Evolutionary conservation across 2,888 invertebrate species (phyloP), one percentile per base, ranked within the genome.

Genomic region (Cheilosia scutellata): DNA sequence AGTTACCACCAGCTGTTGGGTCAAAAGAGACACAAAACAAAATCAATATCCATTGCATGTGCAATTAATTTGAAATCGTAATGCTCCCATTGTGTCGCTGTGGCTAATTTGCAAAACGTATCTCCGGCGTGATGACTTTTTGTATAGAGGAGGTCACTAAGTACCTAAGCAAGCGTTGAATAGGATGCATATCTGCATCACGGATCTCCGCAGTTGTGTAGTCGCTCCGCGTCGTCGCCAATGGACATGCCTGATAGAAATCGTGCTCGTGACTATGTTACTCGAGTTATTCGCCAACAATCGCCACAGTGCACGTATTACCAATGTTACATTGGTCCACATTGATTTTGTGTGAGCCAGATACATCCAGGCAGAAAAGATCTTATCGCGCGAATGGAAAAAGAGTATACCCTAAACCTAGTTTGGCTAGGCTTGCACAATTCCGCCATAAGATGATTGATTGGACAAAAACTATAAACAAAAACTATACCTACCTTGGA

Each of bases 51-150:
- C n/a, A 68, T 60, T 58, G 66, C 27, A 68, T 65, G 44, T 7
- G 74, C 57, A 68, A 78, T 83, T 78, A 83, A 79, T 83, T 78
- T 51, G 13, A 78, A 47, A 57, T 79, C 51, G 66, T 68, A 63
- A 74, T 70, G 79, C 83, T 70, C 44, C 72, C 57, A 74, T 83
- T 83, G 79, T 83, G 68, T 74, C 79, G 72, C 74, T 57, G 57
- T 79, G 58, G 72, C 78, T 83, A 78, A 72, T 83, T 83, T 83
- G 79, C 62, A 74, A 65, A 33, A n/a, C 42, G 11, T 37, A 33
- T 71, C 37, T 65, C 33, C 62, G 55, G 75, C 62, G 76, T 76
- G 82, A 68, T 62, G 44, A 13, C 33, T 27, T 29, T 31, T 68
- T 7, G 11, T 51, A 33, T n/a, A 55, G 55, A 72, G 55, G 57